These are phyloP conservation scores for Paratilapia polleni DNA, from an alignment of 2,113 vertebrate genomes.

Conservation along the genomic window DNA sequence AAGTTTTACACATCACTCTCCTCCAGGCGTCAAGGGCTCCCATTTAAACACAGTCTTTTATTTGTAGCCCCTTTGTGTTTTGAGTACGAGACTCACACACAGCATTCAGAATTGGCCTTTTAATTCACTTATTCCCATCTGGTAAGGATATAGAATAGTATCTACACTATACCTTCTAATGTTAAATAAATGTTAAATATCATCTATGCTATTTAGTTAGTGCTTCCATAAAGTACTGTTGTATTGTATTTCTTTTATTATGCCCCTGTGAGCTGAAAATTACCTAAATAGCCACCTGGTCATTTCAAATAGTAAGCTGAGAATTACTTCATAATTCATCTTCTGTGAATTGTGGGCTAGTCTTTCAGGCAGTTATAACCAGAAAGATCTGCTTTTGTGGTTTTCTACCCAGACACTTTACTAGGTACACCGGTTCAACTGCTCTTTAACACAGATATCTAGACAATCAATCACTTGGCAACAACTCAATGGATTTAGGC, in stretches of 20 bases:
- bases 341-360: background rate
- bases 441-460: background rate
- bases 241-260: background rate
- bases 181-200: background rate
- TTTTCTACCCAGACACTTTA: background rate
- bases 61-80: constrained; percentile 47
- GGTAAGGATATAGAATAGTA: constrained; percentile 7
- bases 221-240: background rate
- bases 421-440: background rate
- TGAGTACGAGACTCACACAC: constrained; percentile 19
- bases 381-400: background rate
- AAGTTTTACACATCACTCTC: constrained; percentile 33
- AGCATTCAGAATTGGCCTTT: constrained; percentile 28
- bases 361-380: background rate
- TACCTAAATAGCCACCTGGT: constrained; percentile 25
- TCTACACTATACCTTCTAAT: background rate
- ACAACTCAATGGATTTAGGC: no score
- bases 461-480: no score
- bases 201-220: background rate
- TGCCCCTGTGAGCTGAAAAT: constrained; percentile 10
- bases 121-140: constrained; percentile 14
- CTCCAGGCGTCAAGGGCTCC: constrained; percentile 13
- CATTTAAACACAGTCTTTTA: constrained; percentile 53
- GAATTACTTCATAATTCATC: constrained; percentile 16
- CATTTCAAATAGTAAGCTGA: background rate